Evolutionary conservation across 2,888 invertebrate species (phyloP).

Genomic region (Hirtodrosophila histrioides): DNA sequence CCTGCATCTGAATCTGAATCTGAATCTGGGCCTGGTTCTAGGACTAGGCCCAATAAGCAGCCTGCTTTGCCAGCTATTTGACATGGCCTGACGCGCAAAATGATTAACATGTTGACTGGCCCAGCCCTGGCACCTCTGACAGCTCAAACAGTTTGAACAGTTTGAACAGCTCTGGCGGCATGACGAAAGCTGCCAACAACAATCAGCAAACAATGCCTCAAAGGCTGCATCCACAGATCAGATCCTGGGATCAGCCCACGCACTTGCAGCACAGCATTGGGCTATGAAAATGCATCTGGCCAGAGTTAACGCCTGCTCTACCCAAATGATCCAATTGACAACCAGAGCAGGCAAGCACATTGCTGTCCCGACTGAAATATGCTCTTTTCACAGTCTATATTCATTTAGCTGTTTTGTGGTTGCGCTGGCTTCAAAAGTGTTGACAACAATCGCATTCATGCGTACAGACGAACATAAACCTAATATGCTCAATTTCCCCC

Average conservation of each 20-base stretch:
- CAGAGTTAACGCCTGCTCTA: no score
- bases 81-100: slow-evolving; percentile 71
- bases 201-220: slow-evolving; percentile 51
- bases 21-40: slow-evolving; percentile 7
- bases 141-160: no score
- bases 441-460: no score
- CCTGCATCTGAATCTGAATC: slow-evolving; percentile 3
- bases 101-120: slow-evolving; percentile 71
- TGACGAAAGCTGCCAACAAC: slow-evolving; percentile 63
- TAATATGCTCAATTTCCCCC: no score
- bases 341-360: no score
- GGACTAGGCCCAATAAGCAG: slow-evolving; percentile 10
- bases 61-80: slow-evolving; percentile 43
- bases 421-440: no score
- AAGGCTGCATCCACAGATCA: slow-evolving; percentile 40
- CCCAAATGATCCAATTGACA: no score
- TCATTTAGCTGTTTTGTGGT: no score
- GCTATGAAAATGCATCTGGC: no score
- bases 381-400: no score
- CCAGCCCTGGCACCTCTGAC: slow-evolving; percentile 10
- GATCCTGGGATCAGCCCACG: slow-evolving; percentile 35
- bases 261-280: slow-evolving; percentile 1
- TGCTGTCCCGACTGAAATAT: no score
- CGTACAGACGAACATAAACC: no score
- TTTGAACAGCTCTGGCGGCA: slow-evolving; percentile 34